Evolutionary conservation across 2,113 vertebrate genomes (phyloP).

Genomic region (Tylochromis polylepis): DNA sequence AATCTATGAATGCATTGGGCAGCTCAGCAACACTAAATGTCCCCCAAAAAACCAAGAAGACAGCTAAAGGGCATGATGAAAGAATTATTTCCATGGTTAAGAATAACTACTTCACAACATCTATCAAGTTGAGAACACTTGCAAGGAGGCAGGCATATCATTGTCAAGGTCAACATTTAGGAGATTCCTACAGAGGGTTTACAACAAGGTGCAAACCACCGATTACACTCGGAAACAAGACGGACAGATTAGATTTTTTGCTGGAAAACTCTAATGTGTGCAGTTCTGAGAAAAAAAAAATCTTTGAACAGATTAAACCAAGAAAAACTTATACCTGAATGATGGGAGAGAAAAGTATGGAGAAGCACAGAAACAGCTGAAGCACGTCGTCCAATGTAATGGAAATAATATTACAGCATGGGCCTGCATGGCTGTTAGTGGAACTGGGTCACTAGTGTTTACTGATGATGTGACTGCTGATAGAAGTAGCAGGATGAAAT

Average conservation of each 20-base stretch:
- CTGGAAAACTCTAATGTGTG: not conserved
- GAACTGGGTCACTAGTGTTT: not conserved
- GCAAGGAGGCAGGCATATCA: not conserved
- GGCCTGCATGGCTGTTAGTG: not conserved
- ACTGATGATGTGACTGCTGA: not conserved
- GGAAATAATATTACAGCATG: not conserved
- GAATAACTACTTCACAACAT: not conserved
- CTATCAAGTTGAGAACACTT: not conserved
- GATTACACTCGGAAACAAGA: not conserved
- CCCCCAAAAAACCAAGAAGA: not conserved
- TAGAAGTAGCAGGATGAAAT: not conserved
- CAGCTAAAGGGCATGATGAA: accelerated
- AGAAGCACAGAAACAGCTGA: not conserved
- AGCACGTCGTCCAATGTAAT: not conserved
- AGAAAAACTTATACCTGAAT: not conserved
- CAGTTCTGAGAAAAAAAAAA: not conserved
- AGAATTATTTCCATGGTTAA: not conserved
- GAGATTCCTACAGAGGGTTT: not conserved
- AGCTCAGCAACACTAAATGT: not conserved
- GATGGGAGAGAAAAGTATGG: not conserved
- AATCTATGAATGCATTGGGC: not conserved
- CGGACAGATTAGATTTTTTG: not conserved
- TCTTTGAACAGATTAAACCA: not conserved
- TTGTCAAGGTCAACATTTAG: not conserved
- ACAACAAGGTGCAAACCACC: not conserved